These are phyloP conservation scores for Solea solea DNA, from an alignment of 2,113 vertebrate species.

Conservation along the genomic window DNA sequence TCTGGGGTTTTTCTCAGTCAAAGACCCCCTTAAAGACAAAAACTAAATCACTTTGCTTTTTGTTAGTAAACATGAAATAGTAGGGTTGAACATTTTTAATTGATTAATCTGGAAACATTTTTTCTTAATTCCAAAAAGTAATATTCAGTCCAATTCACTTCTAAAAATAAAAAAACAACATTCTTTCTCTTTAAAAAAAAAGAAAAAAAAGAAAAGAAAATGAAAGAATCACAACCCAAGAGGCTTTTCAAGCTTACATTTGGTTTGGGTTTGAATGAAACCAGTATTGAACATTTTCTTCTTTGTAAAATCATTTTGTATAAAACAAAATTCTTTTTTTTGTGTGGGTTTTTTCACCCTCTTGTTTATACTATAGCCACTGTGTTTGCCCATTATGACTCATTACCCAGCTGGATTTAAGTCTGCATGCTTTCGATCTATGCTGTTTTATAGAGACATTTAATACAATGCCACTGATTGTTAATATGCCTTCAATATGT, in stretches of 20 bases:
- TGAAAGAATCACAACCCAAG: no score
- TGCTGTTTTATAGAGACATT: slow-evolving; percentile 21
- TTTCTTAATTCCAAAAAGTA: no score
- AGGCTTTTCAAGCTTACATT: background rate
- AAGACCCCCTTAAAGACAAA: no score
- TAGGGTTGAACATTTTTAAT: no score
- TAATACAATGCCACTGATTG: background rate
- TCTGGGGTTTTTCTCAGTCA: no score
- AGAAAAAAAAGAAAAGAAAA: no score
- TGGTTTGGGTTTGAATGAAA: slow-evolving; percentile 6
- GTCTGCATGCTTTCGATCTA: slow-evolving; percentile 15
- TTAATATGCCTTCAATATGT: background rate
- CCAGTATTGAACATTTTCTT: background rate
- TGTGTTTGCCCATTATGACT: background rate
- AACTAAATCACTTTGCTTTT: no score
- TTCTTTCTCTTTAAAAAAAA: no score
- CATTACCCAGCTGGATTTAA: background rate
- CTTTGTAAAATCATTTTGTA: slow-evolving; percentile 6
- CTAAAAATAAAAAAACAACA: no score
- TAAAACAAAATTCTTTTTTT: background rate
- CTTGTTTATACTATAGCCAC: background rate
- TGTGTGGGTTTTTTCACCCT: background rate
- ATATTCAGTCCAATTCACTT: no score
- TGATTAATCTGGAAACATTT: no score
- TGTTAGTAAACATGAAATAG: no score